phyloP scores from a whole-genome alignment of 37 sponge, comb jelly and placozoan species.

The Cliona cf. orientalis region DNA sequence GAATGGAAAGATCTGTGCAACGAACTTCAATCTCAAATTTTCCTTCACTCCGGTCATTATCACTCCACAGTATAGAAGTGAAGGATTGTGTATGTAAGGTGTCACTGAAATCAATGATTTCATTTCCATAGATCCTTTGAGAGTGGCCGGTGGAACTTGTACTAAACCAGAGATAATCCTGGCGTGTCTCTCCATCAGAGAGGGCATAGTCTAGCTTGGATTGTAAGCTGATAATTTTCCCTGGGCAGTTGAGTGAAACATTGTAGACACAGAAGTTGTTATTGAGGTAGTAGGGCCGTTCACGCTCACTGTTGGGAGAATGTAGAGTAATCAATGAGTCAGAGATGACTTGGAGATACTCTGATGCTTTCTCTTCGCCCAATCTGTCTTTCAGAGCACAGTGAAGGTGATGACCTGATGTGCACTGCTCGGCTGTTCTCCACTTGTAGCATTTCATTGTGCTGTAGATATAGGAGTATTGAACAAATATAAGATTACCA shows the following conservation, averaged over 20 bases:
- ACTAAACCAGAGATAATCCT: neutral
- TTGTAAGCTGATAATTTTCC: neutral
- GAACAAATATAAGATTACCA: neutral
- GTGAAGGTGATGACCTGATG: neutral
- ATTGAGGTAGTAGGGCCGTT: neutral
- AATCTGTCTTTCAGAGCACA: no score
- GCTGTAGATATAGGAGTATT: neutral
- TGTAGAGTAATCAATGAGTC: neutral
- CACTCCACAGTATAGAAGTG: neutral
- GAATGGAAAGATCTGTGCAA: neutral
- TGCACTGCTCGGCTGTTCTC: neutral
- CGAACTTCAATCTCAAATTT: neutral
- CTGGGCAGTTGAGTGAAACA: neutral
- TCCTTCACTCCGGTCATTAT: neutral
- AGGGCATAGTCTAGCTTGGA: no score
- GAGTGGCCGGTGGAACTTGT: neutral
- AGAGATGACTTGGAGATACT: no score
- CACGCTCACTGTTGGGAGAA: neutral
- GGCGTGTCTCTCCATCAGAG: neutral
- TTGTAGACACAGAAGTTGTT: slow-evolving; percentile 1
- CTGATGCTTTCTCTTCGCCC: no score
- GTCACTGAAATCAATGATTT: neutral
- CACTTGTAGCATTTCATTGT: neutral
- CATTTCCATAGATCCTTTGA: neutral
- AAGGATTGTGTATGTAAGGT: neutral